phyloP scores from a whole-genome alignment of 2,113 vertebrate species.

The Pterocles orientalis region DNA sequence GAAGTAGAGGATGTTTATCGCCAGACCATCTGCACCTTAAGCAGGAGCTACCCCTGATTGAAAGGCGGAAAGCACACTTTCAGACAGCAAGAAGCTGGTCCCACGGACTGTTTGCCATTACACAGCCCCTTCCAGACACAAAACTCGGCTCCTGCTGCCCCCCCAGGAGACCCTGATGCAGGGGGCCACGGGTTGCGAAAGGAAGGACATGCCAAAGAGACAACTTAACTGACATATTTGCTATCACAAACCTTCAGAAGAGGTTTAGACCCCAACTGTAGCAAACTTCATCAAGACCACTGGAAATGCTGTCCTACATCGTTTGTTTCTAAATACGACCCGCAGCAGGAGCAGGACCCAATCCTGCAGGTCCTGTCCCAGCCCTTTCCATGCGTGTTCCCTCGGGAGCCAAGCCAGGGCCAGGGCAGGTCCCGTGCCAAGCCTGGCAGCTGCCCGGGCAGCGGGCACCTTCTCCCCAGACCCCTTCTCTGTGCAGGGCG shows the following conservation, averaged over 20 bases:
- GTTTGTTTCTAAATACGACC: background rate
- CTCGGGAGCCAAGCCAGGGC: background rate
- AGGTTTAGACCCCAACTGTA: background rate
- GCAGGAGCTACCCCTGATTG: background rate
- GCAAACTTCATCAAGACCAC: background rate
- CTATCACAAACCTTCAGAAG: background rate
- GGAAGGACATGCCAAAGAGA: background rate
- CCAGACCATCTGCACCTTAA: background rate
- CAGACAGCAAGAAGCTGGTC: background rate
- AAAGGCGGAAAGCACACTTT: background rate
- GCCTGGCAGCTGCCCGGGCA: background rate
- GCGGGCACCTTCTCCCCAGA: accelerated
- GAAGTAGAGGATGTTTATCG: background rate
- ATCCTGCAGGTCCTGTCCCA: background rate
- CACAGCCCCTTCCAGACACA: background rate
- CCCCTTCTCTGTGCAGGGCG: background rate
- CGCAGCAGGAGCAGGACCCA: background rate
- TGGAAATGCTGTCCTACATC: background rate
- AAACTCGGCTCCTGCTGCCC: background rate
- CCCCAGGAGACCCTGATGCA: background rate
- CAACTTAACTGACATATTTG: background rate
- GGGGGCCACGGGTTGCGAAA: background rate
- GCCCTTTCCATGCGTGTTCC: background rate
- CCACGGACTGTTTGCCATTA: accelerated
- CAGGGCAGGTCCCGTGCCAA: accelerated